phyloP scores from a whole-genome alignment of 2,113 vertebrate genomes.

The Galeopterus variegatus region DNA sequence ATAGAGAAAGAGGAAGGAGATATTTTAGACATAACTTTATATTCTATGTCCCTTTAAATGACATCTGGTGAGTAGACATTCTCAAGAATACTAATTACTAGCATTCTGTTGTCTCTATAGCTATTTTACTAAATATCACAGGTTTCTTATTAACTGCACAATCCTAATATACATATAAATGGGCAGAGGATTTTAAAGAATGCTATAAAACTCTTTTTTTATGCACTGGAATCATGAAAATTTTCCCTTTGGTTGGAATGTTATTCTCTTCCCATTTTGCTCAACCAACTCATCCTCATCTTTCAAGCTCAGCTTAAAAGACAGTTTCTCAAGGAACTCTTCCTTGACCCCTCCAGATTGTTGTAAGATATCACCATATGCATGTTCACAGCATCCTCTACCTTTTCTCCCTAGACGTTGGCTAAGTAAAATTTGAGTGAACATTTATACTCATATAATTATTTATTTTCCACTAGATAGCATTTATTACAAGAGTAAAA shows the following conservation, averaged over 20 bases:
- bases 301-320: slow-evolving; percentile 17
- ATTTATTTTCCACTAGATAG: neutral
- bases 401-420: neutral
- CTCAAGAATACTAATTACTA: neutral
- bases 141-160: neutral
- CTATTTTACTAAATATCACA: neutral
- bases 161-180: slow-evolving; percentile 38
- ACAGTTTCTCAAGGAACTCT: neutral
- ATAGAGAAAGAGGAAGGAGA: neutral
- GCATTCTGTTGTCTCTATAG: neutral
- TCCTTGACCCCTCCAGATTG: neutral
- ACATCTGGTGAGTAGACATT: neutral
- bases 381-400: neutral
- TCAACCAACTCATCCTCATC: slow-evolving; percentile 2
- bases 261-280: neutral
- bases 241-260: neutral
- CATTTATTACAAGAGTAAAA: neutral
- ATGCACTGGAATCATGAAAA: neutral
- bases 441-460: neutral
- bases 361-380: neutral
- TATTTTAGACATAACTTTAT: neutral
- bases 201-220: neutral
- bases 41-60: neutral
- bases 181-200: neutral
- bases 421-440: slow-evolving; percentile 39